These are phyloP conservation scores for Lagodon rhomboides DNA, from an alignment of 2,797 vertebrate genomes.

Conservation along the genomic window DNA sequence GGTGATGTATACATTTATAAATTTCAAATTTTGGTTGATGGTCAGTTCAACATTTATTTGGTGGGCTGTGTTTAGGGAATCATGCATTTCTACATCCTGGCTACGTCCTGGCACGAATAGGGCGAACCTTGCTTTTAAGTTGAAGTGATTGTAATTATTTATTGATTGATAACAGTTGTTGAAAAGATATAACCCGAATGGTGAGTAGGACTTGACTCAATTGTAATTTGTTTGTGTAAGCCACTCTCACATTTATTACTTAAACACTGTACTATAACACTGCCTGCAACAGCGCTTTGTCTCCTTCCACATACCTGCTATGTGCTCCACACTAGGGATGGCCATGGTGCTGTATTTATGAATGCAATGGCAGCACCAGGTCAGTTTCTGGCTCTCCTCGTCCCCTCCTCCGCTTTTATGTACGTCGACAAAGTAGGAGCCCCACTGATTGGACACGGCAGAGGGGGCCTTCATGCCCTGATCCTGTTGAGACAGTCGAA, in stretches of 20 bases:
- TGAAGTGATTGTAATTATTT: neutral
- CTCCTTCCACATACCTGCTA: slow-evolving; percentile 88
- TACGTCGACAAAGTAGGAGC: slow-evolving; percentile 93
- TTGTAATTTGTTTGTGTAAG: neutral
- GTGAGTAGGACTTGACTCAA: neutral
- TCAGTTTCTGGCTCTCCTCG: slow-evolving; percentile 85
- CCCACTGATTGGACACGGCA: slow-evolving; percentile 91
- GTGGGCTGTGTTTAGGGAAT: too few relatives aligned
- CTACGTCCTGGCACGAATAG: too few relatives aligned
- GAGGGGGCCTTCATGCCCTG: slow-evolving; percentile 88
- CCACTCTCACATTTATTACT: too few relatives aligned
- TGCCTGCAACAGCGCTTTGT: too few relatives aligned
- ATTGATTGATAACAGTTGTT: neutral
- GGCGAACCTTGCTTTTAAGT: too few relatives aligned
- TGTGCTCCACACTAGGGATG: slow-evolving; percentile 93
- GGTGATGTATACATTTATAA: too few relatives aligned
- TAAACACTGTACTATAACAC: neutral
- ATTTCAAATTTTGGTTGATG: too few relatives aligned
- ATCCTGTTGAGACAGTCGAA: slow-evolving; percentile 78
- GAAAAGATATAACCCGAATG: neutral
- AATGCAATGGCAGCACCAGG: slow-evolving; percentile 93
- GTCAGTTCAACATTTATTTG: too few relatives aligned
- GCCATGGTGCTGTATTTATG: slow-evolving; percentile 94
- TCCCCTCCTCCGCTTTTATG: slow-evolving; percentile 80
- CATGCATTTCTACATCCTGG: too few relatives aligned